Percentiles rank a stretch among this genome's conserved stretches.
Conservation (phyloP, 2,113 vertebrate species). For the Cyprinus carpio region DNA sequence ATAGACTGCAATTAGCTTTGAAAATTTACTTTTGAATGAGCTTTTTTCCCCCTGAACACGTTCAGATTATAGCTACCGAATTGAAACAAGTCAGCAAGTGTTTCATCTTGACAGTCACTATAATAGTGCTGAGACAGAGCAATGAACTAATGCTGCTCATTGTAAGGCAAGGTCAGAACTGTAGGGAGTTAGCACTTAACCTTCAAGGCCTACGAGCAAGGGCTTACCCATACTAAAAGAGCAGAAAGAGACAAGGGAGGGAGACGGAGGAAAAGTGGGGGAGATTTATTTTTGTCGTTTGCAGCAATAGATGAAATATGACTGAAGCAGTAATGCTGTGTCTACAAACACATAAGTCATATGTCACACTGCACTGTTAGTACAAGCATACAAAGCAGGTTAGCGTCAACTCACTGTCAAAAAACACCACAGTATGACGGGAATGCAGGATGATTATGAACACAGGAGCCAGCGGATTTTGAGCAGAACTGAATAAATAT, state of each 20-base stretch:
- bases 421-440: background rate
- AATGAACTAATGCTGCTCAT: slow-evolving; percentile 16
- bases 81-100: slow-evolving; percentile 7
- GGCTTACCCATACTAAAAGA: background rate
- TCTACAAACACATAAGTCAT: slow-evolving; percentile 16
- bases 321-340: slow-evolving; percentile 9
- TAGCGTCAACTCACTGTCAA: background rate
- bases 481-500: no score
- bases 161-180: slow-evolving; percentile 34
- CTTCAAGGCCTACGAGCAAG: slow-evolving; percentile 16
- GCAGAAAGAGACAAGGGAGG: background rate
- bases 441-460: background rate
- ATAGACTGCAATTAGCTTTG: slow-evolving; percentile 26
- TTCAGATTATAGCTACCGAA: slow-evolving; percentile 25
- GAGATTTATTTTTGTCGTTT: slow-evolving; percentile 19
- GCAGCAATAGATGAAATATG: slow-evolving; percentile 15
- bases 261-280: background rate
- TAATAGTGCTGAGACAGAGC: slow-evolving; percentile 13
- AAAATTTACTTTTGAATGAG: slow-evolving; percentile 18
- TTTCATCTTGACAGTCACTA: slow-evolving; percentile 30
- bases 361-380: slow-evolving; percentile 12
- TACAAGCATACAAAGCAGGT: slow-evolving; percentile 20
- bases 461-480: background rate
- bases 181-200: slow-evolving; percentile 26
- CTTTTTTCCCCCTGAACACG: background rate